These are phyloP conservation scores for Limnephilus rhombicus DNA, from an alignment of 2,888 invertebrate genomes.

Conservation along the genomic window DNA sequence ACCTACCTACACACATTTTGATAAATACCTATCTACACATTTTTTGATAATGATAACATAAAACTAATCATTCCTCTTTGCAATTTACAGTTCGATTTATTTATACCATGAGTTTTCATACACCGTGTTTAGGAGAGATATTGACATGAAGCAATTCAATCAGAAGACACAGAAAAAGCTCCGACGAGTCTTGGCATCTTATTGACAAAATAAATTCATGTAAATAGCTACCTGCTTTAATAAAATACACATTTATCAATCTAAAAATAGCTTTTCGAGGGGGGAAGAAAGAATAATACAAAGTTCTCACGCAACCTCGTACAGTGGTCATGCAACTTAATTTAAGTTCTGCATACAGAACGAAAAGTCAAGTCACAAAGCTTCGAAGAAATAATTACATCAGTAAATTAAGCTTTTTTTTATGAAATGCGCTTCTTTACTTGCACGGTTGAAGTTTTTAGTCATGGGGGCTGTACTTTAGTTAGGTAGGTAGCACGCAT, in stretches of 20 bases:
- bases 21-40: too few species aligned
- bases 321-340: not conserved
- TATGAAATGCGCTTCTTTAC: not conserved
- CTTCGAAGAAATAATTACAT: not conserved
- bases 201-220: not conserved
- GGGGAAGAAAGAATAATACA: not conserved
- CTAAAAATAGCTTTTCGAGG: not conserved
- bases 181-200: not conserved
- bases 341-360: not conserved
- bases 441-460: not conserved
- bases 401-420: not conserved
- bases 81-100: too few species aligned
- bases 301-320: not conserved
- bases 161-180: not conserved
- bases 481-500: too few species aligned
- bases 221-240: not conserved
- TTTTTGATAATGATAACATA: too few species aligned
- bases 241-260: not conserved
- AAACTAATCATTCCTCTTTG: too few species aligned
- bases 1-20: too few species aligned
- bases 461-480: not conserved
- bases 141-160: not conserved
- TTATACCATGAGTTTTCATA: too few species aligned
- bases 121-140: too few species aligned
- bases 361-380: not conserved